Base-by-base conservation (phyloP, 2,797 vertebrate species). In the Sebastes hubbsi region DNA sequence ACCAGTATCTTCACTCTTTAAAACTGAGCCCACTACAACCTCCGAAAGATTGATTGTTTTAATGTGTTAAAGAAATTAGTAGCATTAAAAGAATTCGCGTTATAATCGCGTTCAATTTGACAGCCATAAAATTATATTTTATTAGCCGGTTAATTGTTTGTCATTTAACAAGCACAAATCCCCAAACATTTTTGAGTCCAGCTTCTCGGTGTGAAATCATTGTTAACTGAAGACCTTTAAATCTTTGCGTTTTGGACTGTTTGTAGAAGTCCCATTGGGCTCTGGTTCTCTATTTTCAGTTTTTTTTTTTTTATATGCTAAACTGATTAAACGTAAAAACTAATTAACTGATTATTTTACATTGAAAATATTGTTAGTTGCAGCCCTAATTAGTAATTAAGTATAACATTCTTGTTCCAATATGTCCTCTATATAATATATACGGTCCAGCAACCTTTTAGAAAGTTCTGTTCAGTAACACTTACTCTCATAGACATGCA, bases 391-490 rank as follows among this genome's bases (percentile, higher is more conserved):
- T 27, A 64, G 61, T 29, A 30, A 79, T 72, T 27, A 64, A 69
- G 12, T 58, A 10, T 2, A 20, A 55, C 64, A 18, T 25, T 34
- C 29, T 10, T 56, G 36, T 75, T 68, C 58, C 6, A 25, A 12
- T 71, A 6, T 25, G 46, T 61, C 4, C n/a, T 56, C 4, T 61
- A 8, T 70, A 16, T 61, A 22, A 24, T 5, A 59, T 27, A 14
- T 29, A 32, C 4, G 16, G 36, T 77, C 59, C 68, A 61, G 18
- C 12, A 76, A 10, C 6, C 65, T 16, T 49, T 55, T 8, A 69
- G 60, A 78, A 76, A 84, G 75, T 79, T 87, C 52, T 66, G 52
- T 69, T 70, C 34, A 55, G 54, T 72, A 60, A 66, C 46, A 11
- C 38, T 74, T 71, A 42, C 60, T 67, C 42, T 62, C 14, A 1